Evolutionary conservation across 2,797 vertebrate species (phyloP), one percentile per base, ranked within the genome.

Genomic region (Megaceryle alcyon): DNA sequence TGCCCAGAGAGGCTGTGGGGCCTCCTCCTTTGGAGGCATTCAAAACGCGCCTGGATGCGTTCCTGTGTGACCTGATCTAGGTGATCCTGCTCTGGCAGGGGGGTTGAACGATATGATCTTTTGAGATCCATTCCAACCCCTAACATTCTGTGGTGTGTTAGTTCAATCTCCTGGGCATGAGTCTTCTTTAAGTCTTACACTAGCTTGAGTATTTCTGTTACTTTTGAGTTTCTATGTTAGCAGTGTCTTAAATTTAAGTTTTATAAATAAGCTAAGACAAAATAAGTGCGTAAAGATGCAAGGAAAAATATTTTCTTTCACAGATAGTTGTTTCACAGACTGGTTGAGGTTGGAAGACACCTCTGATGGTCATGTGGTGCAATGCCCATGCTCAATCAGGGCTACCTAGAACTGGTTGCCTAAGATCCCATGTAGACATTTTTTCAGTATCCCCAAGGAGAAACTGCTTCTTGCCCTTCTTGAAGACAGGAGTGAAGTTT

Each of bases 381-480:
- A 26, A 20, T 9, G 66, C 5, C 8, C 10, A 16, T 69, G 35
- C 28, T 81, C 19, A 84, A 17, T 17, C 19, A 69, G 25, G 9
- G 9, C 5, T 3, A 15, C 17, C 35, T 80, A 35, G 26, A 57
- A 5, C 65, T 72, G 33, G 2, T 37, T 69, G 28, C 17, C 14
- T 65, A 64, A 22, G 39, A 41, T 18, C 6, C 5, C 4, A 0
- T 59, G 6, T 69, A 69, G 28, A 12, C 0, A 0, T 5, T 51
- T 76, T 12, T 46, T 46, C 44, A 22, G 44, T 22, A 46, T 46
- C 44, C 22, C 44, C 21, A 21, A 46, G 44, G 44, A 46, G 21
- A 46, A 46, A 46, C 44, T 46, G 20, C 44, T n/a, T 66, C 44
- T n/a, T 66, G 29, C 23, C 37, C 23, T 71, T 18, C 46, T 35